A percentile compares a stretch with the other conserved stretches of the same genome.
Evolutionary conservation across 2,888 invertebrate species (phyloP).

Genomic region (Trichogramma evanescens): DNA sequence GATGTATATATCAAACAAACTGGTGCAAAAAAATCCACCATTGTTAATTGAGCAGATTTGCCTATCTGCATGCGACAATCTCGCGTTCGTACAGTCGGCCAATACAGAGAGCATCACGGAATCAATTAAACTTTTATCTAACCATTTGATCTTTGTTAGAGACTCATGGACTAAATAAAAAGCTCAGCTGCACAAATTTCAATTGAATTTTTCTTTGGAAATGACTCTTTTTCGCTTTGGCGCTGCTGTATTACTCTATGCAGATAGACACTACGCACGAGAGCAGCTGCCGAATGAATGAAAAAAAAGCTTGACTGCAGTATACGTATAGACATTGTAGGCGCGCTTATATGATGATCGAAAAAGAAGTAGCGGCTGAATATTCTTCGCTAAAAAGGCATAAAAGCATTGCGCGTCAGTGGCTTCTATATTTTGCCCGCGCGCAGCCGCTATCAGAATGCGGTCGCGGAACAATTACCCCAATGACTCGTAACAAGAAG

Average conservation of each 20-base stretch:
- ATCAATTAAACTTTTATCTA: conserved; percentile 1
- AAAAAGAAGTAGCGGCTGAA: not conserved
- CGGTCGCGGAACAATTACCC: too few species aligned
- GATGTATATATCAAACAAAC: too few species aligned
- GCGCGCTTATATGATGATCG: too few species aligned
- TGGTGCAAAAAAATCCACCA: too few species aligned
- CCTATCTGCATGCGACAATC: too few species aligned
- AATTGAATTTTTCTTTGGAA: not conserved
- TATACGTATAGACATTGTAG: too few species aligned
- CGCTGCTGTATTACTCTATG: not conserved
- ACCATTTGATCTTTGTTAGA: not conserved
- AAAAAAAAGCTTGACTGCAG: too few species aligned
- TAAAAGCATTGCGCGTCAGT: not conserved
- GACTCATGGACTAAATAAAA: not conserved
- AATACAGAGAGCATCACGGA: too few species aligned
- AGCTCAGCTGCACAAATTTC: not conserved
- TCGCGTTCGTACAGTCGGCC: too few species aligned
- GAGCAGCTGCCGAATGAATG: not conserved
- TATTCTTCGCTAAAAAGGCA: not conserved
- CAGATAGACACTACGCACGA: not conserved
- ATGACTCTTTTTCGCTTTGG: not conserved
- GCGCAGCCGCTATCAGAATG: too few species aligned
- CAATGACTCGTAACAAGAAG: not conserved
- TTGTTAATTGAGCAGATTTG: too few species aligned
- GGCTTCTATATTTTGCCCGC: too few species aligned